Evolutionary conservation across 2,797 vertebrate species (phyloP), one percentile per base, ranked within the genome.

Genomic region (Enteromius fasciolatus): DNA sequence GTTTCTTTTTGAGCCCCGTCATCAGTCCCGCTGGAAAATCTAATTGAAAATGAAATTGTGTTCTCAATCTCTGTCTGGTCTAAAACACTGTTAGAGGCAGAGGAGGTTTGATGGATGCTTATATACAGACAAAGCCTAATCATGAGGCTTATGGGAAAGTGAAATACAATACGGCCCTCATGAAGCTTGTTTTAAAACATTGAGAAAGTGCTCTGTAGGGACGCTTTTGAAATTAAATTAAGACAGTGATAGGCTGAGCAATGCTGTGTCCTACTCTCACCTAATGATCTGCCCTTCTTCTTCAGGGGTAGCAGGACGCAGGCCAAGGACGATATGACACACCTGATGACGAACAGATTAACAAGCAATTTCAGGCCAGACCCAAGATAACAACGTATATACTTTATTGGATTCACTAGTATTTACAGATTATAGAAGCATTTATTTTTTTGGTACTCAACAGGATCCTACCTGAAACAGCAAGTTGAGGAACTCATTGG

Each of bases 221-320:
- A 61, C 5, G 7, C 48, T 57, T 25, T 44, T 39, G 63, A 36
- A 52, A 83, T 11, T 1, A 20, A 36, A 46, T 78, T 68, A 7
- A 64, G 5, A 83, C 41, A 33, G 11, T 50, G 17, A 18, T 61
- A 36, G 68, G 28, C 39, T 20, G 50, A 73, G 36, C 50, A 20
- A 15, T 54, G 44, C 10, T 11, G 1, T 48, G 10, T 33, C 9
- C 61, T 75, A 44, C 31, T 54, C 86, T 82, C 88, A 98, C 98
- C 97, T 96, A 86, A 99, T 99, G 83, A 99, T 99, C 87, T 98
- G 97, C 39, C 98, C 98, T 91, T 99, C 98, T 89, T 99, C 98
- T 90, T 97, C 96, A 14, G 98, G 97, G 79, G 96, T 97, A 68
- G 97, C 98, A 83, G 98, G 98, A 87, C 97, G 93, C 69, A 99